phyloP scores from a whole-genome alignment of 1,140 invertebrate species.

The Nasonia longicornis region DNA sequence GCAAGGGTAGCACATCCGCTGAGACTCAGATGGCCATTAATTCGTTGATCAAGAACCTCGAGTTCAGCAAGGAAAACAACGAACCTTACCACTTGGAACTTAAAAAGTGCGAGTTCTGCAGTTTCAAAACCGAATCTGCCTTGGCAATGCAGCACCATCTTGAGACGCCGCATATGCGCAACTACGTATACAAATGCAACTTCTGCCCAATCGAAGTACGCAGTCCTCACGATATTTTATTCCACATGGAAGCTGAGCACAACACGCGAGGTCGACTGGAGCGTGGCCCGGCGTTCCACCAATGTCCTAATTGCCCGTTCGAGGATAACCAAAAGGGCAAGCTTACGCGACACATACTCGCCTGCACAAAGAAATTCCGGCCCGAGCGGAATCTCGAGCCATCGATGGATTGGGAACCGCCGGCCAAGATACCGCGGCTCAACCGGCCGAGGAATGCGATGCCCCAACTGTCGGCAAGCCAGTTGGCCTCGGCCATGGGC shows the following conservation, averaged over 20 bases:
- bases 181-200: slow-evolving; percentile 88
- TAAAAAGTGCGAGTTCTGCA: slow-evolving; percentile 91
- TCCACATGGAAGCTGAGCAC: slow-evolving; percentile 92
- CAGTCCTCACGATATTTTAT: slow-evolving; percentile 88
- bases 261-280: slow-evolving; percentile 85
- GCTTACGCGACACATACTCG: slow-evolving; percentile 86
- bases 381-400: slow-evolving; percentile 87
- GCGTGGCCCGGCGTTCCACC: slow-evolving; percentile 87
- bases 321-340: slow-evolving; percentile 96
- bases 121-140: slow-evolving; percentile 91
- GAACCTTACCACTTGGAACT: slow-evolving; percentile 83
- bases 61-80: slow-evolving; percentile 91
- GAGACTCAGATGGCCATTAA: slow-evolving; percentile 82
- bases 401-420: slow-evolving; percentile 89
- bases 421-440: slow-evolving; percentile 87
- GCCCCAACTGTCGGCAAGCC: slow-evolving; percentile 53
- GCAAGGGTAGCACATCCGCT: slow-evolving; percentile 74
- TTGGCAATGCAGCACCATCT: slow-evolving; percentile 90
- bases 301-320: slow-evolving; percentile 94
- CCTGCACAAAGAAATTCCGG: slow-evolving; percentile 92
- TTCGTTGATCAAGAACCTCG: slow-evolving; percentile 84
- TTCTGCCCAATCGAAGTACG: slow-evolving; percentile 87
- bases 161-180: slow-evolving; percentile 92
- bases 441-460: slow-evolving; percentile 70
- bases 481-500: slow-evolving; percentile 65